A percentile compares a stretch with the other conserved stretches of the same genome.
Evolutionary conservation across 2,797 vertebrate genomes (phyloP).

Genomic region (Pithecia hirsuta): DNA sequence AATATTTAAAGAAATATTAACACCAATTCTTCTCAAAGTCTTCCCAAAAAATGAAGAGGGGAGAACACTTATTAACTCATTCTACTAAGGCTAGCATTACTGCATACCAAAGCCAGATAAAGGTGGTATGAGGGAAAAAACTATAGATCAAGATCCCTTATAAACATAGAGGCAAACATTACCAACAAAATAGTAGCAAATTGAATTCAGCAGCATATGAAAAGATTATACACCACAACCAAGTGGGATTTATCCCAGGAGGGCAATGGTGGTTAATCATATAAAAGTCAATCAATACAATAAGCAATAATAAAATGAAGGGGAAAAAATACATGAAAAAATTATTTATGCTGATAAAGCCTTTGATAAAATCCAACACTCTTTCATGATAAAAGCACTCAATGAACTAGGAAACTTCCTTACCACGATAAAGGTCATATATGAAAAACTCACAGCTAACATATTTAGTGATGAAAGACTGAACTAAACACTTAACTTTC

Average conservation of each 20-base stretch:
- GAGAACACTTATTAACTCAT: not conserved
- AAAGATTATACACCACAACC: not conserved
- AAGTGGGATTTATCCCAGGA: not conserved
- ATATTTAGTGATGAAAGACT: not conserved
- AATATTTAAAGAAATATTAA: slow-evolving; percentile 1
- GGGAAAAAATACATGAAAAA: not conserved
- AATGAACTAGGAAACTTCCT: not conserved
- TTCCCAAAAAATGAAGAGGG: not conserved
- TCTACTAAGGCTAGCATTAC: not conserved
- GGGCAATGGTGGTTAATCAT: not conserved
- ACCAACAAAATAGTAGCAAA: not conserved
- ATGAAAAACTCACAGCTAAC: not conserved
- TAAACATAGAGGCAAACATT: not conserved
- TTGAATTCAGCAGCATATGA: not conserved
- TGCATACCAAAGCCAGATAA: not conserved
- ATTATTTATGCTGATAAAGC: not conserved
- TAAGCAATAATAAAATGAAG: not conserved
- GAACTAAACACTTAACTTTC: not conserved
- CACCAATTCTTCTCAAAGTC: not conserved
- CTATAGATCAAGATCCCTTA: not conserved
- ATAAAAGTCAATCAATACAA: not conserved
- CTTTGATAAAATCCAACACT: not conserved
- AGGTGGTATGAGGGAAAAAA: not conserved
- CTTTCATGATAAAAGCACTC: not conserved
- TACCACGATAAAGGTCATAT: not conserved